Evolutionary conservation across 1,140 invertebrate genomes (phyloP).

Genomic region (Zaprionus ghesquierei): DNA sequence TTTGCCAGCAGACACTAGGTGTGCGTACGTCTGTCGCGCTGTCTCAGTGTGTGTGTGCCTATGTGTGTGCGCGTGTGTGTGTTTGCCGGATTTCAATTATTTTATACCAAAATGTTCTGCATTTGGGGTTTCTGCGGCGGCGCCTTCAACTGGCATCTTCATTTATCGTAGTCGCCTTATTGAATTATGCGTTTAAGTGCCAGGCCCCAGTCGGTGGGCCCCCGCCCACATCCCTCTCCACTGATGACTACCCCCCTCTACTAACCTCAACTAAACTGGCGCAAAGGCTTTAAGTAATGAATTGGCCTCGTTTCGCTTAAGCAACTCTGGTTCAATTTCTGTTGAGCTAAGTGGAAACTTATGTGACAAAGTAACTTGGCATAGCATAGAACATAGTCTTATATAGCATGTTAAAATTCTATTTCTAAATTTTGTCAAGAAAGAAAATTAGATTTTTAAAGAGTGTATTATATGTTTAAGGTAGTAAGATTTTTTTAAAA

Average conservation of each 20-base stretch:
- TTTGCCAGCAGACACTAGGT: conserved; percentile 1
- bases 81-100: conserved; percentile 59
- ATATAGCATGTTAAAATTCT: neutral
- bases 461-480: too few relatives aligned
- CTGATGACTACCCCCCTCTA: too few relatives aligned
- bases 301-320: conserved; percentile 38
- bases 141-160: conserved; percentile 42
- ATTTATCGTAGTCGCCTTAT: conserved; percentile 66
- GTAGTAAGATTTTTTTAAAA: too few relatives aligned
- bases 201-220: neutral
- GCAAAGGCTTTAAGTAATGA: conserved; percentile 37
- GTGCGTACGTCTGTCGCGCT: neutral
- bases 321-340: neutral
- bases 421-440: too few relatives aligned
- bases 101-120: conserved; percentile 58
- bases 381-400: neutral
- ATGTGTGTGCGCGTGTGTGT: conserved; percentile 6
- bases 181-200: conserved; percentile 66
- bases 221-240: too few relatives aligned
- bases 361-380: neutral
- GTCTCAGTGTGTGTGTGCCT: neutral
- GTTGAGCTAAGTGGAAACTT: neutral
- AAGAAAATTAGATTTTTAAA: too few relatives aligned
- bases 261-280: conserved; percentile 8
- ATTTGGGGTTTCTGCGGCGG: conserved; percentile 45